Evolutionary conservation across 2,797 vertebrate genomes (phyloP), one percentile per base, ranked within the genome.

Genomic region (Novumbra hubbsi): DNA sequence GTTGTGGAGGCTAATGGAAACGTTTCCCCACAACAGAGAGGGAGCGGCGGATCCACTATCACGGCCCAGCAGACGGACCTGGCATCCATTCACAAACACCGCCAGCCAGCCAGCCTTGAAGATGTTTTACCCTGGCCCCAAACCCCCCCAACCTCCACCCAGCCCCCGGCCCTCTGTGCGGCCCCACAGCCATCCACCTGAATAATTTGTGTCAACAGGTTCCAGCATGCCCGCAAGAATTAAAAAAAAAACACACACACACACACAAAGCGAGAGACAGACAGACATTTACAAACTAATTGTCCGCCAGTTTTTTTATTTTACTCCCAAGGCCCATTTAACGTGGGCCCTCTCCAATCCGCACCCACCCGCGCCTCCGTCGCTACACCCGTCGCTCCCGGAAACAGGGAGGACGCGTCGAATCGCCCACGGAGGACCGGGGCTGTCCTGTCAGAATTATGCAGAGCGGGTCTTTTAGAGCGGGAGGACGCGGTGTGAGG

Each of bases 181-280:
- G 85, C 87, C 93, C 91, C 85, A 79, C 82, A 86, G 91, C 89
- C 90, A 86, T 88, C 85, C 89, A 94, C 92, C 93, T 93, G 91
- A 92, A 88, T 92, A 93, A 93, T 94, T 92, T 93, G 89, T 92
- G 92, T 93, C 93, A 94, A 93, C 93, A 94, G 93, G 93, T 93
- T 92, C 92, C 90, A 94, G 91, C 90, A 89, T 84, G 90, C 90
- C 90, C 85, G 63, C 71, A 90, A 89, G 90, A 90, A 85, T 87
- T 80, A 83, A 87, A 79, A 7, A 45, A 11, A 11, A 45, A 45
- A 45, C 2, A 4, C 3, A 45, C 2, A 45, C 41, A 45, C 8
- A 38, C n/a, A n/a, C n/a, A n/a, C n/a, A n/a, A n/a, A n/a, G n/a
- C n/a, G 90, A 90, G 88, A 91, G 80, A 91, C 80, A 83, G 77